Conservation (phyloP, 1,140 invertebrate genomes). For the Yoshiicerus persimilis region DNA sequence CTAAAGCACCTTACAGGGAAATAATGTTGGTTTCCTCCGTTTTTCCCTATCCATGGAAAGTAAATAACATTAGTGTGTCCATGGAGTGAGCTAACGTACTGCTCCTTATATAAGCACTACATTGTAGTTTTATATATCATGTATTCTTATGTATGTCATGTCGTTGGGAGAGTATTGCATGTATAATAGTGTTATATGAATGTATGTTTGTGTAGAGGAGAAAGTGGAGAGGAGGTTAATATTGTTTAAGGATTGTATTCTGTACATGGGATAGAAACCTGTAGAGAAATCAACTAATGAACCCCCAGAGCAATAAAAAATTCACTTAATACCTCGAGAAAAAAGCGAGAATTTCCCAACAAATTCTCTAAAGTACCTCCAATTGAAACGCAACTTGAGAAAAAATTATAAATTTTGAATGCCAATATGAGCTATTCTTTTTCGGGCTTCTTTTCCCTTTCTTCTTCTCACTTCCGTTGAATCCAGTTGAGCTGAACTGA, state of each 20-base stretch:
- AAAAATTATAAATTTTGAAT: conserved; percentile 48
- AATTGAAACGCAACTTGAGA: conserved; percentile 45
- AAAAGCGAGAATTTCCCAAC: conserved; percentile 41
- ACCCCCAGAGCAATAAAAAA: conserved; percentile 49
- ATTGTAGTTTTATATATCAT: not conserved
- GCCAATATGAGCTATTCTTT: conserved; percentile 46
- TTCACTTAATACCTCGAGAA: conserved; percentile 44
- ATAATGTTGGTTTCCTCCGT: not conserved
- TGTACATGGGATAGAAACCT: conserved; percentile 34
- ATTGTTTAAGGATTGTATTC: not conserved
- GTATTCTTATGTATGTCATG: not conserved
- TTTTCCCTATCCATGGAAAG: not conserved
- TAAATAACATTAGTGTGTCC: not conserved
- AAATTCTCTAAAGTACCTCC: conserved; percentile 46
- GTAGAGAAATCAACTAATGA: conserved; percentile 51
- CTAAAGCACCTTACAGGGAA: not conserved
- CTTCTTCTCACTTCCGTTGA: not conserved
- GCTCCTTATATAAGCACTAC: too few relatives aligned
- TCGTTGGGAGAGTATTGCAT: not conserved
- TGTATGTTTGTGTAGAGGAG: not conserved
- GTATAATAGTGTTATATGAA: not conserved
- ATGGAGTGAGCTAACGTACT: too few relatives aligned
- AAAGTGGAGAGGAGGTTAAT: not conserved
- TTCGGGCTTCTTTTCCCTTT: not conserved
- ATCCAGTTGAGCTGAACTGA: not conserved